phyloP scores from a whole-genome alignment of 2,113 vertebrate genomes.

The Piprites chloris region DNA sequence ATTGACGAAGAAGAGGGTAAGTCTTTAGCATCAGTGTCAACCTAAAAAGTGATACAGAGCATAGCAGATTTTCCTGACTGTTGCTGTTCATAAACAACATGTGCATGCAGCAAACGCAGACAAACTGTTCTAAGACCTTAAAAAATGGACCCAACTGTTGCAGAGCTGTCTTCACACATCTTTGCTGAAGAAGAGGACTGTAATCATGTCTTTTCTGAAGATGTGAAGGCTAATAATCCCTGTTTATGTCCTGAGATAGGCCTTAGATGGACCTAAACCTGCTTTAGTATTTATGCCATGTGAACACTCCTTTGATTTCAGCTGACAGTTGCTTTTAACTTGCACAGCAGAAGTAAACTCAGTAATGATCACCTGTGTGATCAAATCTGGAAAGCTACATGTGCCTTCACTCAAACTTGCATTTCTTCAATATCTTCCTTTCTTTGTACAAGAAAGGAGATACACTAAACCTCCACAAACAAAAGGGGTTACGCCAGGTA shows the following conservation, averaged over 20 bases:
- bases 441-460: background rate
- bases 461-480: background rate
- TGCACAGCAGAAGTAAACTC: background rate
- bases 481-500: background rate
- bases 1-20: background rate
- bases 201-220: background rate
- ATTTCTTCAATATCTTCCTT: background rate
- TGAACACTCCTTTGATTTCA: background rate
- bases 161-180: background rate
- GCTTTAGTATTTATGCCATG: background rate
- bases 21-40: background rate
- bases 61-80: background rate
- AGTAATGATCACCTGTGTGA: background rate
- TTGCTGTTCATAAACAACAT: background rate
- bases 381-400: background rate
- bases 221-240: background rate
- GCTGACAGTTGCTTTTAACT: background rate
- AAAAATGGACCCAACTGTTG: background rate
- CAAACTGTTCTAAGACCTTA: background rate
- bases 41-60: background rate
- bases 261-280: background rate
- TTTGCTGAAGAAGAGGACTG: background rate
- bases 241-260: background rate
- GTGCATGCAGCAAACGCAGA: background rate
- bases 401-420: background rate